Percentiles rank a stretch among this genome's conserved stretches.
phyloP scores from a whole-genome alignment of 2,888 invertebrate species.

The Homarus gammarus region DNA sequence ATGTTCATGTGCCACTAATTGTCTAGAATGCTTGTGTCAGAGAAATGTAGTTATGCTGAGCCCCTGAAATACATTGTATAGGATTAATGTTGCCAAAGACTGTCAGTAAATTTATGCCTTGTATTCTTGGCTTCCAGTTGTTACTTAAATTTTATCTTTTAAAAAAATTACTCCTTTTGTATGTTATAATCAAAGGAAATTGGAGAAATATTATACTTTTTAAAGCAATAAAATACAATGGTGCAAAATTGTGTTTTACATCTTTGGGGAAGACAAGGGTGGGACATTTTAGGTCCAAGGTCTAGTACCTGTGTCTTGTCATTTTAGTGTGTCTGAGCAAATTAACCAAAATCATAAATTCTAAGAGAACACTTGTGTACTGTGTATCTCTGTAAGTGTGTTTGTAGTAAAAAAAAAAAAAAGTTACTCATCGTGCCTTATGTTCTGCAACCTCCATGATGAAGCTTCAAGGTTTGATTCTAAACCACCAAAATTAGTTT shows the following conservation, averaged over 20 bases:
- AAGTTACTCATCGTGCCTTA: no score
- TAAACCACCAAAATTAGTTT: no score
- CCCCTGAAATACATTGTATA: background rate
- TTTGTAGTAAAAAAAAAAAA: no score
- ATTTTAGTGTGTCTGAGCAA: no score
- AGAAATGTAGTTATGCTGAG: background rate
- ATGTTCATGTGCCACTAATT: background rate
- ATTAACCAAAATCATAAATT: no score
- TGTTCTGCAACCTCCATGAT: no score
- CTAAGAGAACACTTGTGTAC: no score
- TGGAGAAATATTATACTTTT: conserved; percentile 10
- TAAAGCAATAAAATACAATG: background rate
- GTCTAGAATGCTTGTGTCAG: background rate
- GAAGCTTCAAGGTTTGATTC: no score
- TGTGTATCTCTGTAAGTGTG: no score
- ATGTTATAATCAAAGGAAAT: conserved; percentile 2
- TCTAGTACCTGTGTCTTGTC: no score
- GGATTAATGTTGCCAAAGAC: conserved; percentile 27
- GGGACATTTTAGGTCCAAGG: no score
- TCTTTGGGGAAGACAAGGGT: no score
- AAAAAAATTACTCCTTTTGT: conserved; percentile 14
- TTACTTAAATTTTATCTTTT: conserved; percentile 10
- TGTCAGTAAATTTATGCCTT: conserved; percentile 34
- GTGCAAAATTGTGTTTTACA: background rate
- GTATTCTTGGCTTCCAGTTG: conserved; percentile 45